These are phyloP conservation scores for Bombus confusus DNA, from an alignment of 1,140 invertebrate genomes.

Conservation along the genomic window DNA sequence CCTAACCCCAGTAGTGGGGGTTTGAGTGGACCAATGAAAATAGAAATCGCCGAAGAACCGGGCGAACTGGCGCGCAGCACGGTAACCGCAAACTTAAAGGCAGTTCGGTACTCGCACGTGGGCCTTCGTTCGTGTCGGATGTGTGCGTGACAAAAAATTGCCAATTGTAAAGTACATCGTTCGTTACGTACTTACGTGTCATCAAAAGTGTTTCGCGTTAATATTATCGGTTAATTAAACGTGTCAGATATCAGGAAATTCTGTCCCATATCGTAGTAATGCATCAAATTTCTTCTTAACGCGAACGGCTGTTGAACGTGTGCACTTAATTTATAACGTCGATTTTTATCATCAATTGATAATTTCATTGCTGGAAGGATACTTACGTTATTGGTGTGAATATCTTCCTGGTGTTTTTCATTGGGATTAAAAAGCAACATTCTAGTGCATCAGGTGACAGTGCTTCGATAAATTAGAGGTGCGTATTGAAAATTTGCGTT, in stretches of 20 bases:
- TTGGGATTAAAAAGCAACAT: constrained; percentile 30
- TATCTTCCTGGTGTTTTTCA: constrained; percentile 6
- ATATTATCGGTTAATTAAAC: neutral
- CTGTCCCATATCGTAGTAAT: neutral
- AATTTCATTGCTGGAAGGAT: neutral
- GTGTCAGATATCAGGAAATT: neutral
- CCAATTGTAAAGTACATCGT: constrained; percentile 10
- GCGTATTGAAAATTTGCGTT: neutral
- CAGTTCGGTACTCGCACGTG: constrained; percentile 80
- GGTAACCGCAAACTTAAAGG: constrained; percentile 66
- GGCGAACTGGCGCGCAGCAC: constrained; percentile 69
- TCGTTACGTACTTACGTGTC: constrained; percentile 24
- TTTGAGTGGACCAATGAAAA: constrained; percentile 51
- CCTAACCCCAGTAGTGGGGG: constrained; percentile 15
- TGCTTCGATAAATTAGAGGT: constrained; percentile 24
- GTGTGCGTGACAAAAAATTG: constrained; percentile 33
- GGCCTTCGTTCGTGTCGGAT: constrained; percentile 75
- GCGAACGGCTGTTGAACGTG: constrained; percentile 27
- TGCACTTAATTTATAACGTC: constrained; percentile 13
- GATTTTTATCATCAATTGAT: neutral
- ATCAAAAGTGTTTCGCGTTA: constrained; percentile 4
- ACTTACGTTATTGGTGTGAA: constrained; percentile 9
- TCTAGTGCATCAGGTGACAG: neutral
- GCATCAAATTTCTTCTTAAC: neutral
- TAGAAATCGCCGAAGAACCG: constrained; percentile 26